Percentiles rank a stretch among this genome's conserved stretches.
Evolutionary conservation across 2,797 vertebrate genomes (phyloP).

Genomic region (Garrulus glandarius): DNA sequence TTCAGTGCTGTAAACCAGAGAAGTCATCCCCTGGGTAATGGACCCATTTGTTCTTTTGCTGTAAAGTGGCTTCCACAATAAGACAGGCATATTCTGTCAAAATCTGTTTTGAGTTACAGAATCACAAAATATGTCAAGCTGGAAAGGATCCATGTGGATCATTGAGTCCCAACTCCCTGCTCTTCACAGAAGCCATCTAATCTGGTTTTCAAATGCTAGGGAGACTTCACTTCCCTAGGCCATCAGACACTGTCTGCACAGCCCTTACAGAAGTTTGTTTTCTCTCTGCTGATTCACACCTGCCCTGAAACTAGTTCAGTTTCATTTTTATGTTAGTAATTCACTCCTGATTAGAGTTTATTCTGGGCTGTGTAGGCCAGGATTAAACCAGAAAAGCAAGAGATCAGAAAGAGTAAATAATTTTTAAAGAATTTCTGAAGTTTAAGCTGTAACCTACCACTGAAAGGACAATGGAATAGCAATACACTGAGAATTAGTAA

Average conservation of each 20-base stretch:
- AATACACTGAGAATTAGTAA: background rate
- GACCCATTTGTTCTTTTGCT: background rate
- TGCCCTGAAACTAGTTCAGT: background rate
- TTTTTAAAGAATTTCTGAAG: background rate
- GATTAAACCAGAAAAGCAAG: background rate
- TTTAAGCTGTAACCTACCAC: background rate
- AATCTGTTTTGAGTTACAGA: background rate
- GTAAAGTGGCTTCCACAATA: background rate
- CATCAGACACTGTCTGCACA: background rate
- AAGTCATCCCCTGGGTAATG: background rate
- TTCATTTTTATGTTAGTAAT: conserved; percentile 1
- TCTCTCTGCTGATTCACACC: conserved; percentile 5
- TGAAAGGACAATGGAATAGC: background rate
- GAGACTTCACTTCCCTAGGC: background rate
- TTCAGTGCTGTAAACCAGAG: background rate
- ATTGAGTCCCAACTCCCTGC: background rate
- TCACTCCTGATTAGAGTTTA: background rate
- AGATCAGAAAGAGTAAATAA: background rate
- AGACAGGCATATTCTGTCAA: background rate
- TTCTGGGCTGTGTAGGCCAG: background rate
- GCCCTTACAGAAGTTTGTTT: background rate
- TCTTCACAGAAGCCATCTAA: background rate
- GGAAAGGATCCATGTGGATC: background rate
- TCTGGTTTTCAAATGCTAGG: background rate
- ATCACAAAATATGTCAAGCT: background rate